Conservation (phyloP, 1,140 invertebrate species). For the Eciton burchellii region DNA sequence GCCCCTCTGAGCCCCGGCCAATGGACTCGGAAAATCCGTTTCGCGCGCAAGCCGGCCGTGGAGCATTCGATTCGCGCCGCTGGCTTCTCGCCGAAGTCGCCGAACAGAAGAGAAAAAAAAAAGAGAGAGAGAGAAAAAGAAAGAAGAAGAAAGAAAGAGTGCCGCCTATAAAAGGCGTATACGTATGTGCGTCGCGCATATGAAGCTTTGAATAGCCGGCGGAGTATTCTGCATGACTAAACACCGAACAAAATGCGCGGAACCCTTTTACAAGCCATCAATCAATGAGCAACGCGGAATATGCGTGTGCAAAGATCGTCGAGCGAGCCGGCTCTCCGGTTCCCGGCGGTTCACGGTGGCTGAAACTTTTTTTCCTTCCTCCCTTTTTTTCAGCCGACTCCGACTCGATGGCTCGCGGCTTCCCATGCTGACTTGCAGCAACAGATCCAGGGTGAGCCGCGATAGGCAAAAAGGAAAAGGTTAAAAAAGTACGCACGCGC, state of each 20-base stretch:
- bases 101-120: too few species aligned
- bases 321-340: slow-evolving; percentile 38
- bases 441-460: slow-evolving; percentile 61
- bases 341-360: slow-evolving; percentile 9
- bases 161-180: slow-evolving; percentile 35
- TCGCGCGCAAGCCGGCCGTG: too few species aligned
- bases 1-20: too few species aligned
- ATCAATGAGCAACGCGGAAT: slow-evolving; percentile 72
- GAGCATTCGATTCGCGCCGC: background rate
- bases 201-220: slow-evolving; percentile 47
- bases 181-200: slow-evolving; percentile 5
- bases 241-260: slow-evolving; percentile 74
- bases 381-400: slow-evolving; percentile 8
- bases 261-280: slow-evolving; percentile 80
- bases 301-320: slow-evolving; percentile 62
- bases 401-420: slow-evolving; percentile 62
- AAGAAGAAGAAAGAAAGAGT: slow-evolving; percentile 49
- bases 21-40: background rate
- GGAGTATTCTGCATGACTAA: slow-evolving; percentile 81
- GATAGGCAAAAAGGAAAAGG: slow-evolving; percentile 58
- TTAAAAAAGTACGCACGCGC: slow-evolving; percentile 50
- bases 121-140: too few species aligned
- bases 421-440: slow-evolving; percentile 78
- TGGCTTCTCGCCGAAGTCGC: too few species aligned
- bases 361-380: slow-evolving; percentile 12